A percentile compares a stretch with the other conserved stretches of the same genome.
phyloP scores from a whole-genome alignment of 2,113 vertebrate genomes.

The Atractosteus spatula region DNA sequence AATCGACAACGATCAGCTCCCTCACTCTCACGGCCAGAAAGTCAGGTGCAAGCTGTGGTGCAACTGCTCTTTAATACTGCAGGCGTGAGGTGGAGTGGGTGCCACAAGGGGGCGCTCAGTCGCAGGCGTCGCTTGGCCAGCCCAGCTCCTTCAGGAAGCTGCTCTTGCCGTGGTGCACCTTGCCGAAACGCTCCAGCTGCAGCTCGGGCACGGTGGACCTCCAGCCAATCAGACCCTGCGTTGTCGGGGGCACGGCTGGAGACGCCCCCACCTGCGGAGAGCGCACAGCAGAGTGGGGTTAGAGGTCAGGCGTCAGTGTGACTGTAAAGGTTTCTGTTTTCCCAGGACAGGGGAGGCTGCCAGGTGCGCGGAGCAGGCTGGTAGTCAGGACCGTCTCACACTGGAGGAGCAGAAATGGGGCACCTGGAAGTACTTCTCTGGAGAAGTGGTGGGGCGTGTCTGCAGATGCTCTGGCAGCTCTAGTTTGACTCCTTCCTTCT shows the following conservation, averaged over 20 bases:
- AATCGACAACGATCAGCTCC: too few relatives aligned
- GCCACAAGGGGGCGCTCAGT: slow-evolving; percentile 36
- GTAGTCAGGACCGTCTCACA: too few relatives aligned
- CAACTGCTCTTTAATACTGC: too few relatives aligned
- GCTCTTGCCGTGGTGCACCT: slow-evolving; percentile 50
- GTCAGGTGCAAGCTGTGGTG: too few relatives aligned
- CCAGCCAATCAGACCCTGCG: slow-evolving; percentile 71
- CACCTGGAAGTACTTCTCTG: slow-evolving; percentile 38
- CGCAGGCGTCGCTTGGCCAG: slow-evolving; percentile 51
- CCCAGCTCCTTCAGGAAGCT: slow-evolving; percentile 33
- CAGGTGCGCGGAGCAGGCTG: too few relatives aligned
- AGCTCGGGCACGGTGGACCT: slow-evolving; percentile 52
- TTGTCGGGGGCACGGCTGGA: slow-evolving; percentile 63
- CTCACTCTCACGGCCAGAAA: too few relatives aligned
- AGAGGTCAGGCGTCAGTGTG: too few relatives aligned
- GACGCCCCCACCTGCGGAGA: slow-evolving; percentile 59
- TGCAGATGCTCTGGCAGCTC: slow-evolving; percentile 25
- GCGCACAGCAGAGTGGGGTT: too few relatives aligned
- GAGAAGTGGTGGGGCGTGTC: slow-evolving; percentile 21
- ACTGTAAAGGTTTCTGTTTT: too few relatives aligned
- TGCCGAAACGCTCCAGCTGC: slow-evolving; percentile 42
- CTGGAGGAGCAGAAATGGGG: background rate
- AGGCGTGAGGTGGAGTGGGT: background rate
- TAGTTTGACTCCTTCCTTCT: background rate
- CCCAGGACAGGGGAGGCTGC: too few relatives aligned